These are phyloP conservation scores for Microtus pennsylvanicus DNA, from an alignment of 2,113 vertebrate genomes.

Conservation along the genomic window DNA sequence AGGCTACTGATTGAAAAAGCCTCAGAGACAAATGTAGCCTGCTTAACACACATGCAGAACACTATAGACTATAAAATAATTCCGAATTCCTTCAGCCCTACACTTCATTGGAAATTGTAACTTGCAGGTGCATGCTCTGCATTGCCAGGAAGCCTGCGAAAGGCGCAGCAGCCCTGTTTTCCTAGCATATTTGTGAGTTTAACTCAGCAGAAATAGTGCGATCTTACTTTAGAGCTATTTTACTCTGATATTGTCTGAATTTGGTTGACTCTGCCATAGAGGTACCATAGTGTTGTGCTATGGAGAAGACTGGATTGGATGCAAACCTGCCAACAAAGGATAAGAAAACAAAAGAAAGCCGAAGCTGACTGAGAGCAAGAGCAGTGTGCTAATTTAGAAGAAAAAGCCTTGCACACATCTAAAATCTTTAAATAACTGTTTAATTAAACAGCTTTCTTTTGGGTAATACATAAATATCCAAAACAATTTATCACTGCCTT, in stretches of 20 bases:
- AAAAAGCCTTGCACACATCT: background rate
- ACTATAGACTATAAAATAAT: background rate
- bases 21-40: background rate
- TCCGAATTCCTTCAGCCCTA: background rate
- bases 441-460: background rate
- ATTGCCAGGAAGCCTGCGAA: background rate
- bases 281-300: too few species aligned
- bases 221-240: background rate
- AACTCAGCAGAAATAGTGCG: background rate
- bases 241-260: background rate
- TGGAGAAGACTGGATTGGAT: background rate
- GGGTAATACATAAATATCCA: background rate
- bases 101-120: background rate
- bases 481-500: background rate
- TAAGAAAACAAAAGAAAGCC: background rate
- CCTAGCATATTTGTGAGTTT: background rate
- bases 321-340: background rate
- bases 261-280: background rate
- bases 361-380: background rate
- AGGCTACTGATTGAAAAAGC: background rate
- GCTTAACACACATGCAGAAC: background rate
- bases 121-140: too few species aligned
- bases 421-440: slow-evolving; percentile 23
- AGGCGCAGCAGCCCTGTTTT: background rate
- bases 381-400: background rate